Percentiles rank a stretch among this genome's conserved stretches.
Evolutionary conservation across 2,888 invertebrate species (phyloP).

Genomic region (Chrysodeixis includens): DNA sequence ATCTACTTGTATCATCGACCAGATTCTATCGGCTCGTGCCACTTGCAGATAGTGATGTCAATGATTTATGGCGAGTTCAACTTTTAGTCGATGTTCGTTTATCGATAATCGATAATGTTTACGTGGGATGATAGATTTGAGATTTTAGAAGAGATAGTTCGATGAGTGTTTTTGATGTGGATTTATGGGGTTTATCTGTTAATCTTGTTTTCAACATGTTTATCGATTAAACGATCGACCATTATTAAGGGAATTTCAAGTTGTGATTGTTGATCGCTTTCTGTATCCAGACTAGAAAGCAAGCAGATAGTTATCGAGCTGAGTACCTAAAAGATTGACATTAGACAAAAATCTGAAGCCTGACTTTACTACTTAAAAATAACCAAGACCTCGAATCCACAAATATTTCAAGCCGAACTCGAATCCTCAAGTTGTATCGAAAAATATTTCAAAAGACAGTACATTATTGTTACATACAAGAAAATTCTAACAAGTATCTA

Average conservation of each 20-base stretch:
- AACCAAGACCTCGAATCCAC: too few species aligned
- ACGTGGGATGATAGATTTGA: neutral
- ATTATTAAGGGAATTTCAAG: neutral
- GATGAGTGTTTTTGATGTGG: neutral
- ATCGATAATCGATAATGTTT: constrained; percentile 41
- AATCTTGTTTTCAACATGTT: neutral
- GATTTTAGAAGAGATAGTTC: neutral
- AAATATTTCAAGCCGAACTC: too few species aligned
- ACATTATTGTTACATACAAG: neutral
- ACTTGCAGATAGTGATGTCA: constrained; percentile 81
- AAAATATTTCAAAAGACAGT: too few species aligned
- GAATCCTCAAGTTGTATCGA: too few species aligned
- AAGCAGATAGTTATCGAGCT: too few species aligned
- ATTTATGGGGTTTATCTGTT: neutral
- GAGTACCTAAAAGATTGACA: too few species aligned
- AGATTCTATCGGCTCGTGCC: constrained; percentile 88
- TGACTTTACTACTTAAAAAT: too few species aligned
- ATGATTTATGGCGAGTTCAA: constrained; percentile 40
- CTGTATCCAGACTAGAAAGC: neutral
- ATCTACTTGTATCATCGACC: constrained; percentile 86
- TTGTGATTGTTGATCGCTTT: neutral
- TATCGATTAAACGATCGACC: neutral
- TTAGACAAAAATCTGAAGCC: too few species aligned
- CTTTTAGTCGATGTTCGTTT: constrained; percentile 58
- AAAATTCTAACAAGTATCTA: neutral